Conservation (phyloP, 2,888 invertebrate genomes). For the Sminthurides aquaticus region DNA sequence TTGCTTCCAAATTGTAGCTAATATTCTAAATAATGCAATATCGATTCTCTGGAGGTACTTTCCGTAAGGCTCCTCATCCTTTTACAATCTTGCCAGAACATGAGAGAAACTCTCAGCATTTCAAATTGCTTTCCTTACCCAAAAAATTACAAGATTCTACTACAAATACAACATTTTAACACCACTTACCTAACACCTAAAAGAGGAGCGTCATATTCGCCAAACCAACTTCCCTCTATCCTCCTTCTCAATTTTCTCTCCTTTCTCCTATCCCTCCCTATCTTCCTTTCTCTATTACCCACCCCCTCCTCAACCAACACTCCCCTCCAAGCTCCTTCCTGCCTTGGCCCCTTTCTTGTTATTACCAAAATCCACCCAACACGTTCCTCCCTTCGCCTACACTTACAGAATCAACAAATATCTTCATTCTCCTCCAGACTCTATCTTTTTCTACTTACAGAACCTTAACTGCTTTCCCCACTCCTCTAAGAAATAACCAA, state of each 20-base stretch:
- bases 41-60: neutral
- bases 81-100: neutral
- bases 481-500: neutral
- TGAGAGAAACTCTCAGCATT: neutral
- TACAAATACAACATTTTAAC: slow-evolving; percentile 4
- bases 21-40: slow-evolving; percentile 10
- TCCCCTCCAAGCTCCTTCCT: neutral
- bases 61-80: slow-evolving; percentile 1
- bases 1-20: slow-evolving; percentile 10
- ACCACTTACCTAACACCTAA: too few species aligned
- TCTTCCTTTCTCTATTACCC: neutral
- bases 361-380: neutral
- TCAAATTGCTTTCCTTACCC: slow-evolving; percentile 1
- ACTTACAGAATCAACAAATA: neutral
- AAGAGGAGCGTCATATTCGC: too few species aligned
- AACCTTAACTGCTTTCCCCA: neutral
- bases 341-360: neutral
- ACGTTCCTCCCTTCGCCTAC: neutral
- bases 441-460: neutral
- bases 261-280: neutral
- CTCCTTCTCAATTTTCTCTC: neutral
- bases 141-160: slow-evolving; percentile 6
- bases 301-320: neutral
- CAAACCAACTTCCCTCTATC: neutral
- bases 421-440: neutral